Evolutionary conservation across 2,113 vertebrate species (phyloP), one percentile per base, ranked within the genome.

Genomic region (Mystacornis crossleyi): DNA sequence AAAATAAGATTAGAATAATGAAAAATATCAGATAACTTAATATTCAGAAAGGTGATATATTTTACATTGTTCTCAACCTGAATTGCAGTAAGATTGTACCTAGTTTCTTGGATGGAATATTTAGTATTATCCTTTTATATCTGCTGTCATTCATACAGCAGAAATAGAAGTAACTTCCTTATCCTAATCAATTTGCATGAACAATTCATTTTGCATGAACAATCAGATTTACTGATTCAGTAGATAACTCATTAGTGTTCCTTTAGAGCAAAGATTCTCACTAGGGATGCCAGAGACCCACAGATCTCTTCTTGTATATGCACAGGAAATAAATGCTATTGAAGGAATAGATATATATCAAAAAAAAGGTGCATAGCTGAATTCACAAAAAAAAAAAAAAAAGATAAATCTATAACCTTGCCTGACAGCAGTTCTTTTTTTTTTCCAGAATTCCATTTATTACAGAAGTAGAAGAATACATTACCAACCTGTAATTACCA

Each of bases 151-250:
- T 96, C 79, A 61, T 72, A 77, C 17, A 93, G 67, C 60, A 97
- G 79, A 97, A 74, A 72, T 84, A 89, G 80, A 90, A 88, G 16
- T 70, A 96, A 90, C 29, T 93, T 83, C 28, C 29, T 94, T 97
- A 82, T 77, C 34, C 40, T 86, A 95, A 95, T 93, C 47, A 95
- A 93, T 97, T 97, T 97, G 21, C 71, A 94, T 75, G 48, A 93
- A 61, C 48, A 97, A 85, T 89, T 60, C 34, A 77, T 97, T 96
- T 96, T 95, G 53, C 81, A 86, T 93, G 71, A 97, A 84, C 40
- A 96, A 57, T 95, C 55, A 97, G 66, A 91, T 93, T 95, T 97
- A 96, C 64, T 94, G 57, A 96, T 88, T 97, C 57, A 86, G 65
- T 81, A 84, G 50, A 61, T 42, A 77, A 50, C n/a, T 97, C 85